Evolutionary conservation across 2,113 vertebrate species (phyloP).

Genomic region (Diadophis punctatus): DNA sequence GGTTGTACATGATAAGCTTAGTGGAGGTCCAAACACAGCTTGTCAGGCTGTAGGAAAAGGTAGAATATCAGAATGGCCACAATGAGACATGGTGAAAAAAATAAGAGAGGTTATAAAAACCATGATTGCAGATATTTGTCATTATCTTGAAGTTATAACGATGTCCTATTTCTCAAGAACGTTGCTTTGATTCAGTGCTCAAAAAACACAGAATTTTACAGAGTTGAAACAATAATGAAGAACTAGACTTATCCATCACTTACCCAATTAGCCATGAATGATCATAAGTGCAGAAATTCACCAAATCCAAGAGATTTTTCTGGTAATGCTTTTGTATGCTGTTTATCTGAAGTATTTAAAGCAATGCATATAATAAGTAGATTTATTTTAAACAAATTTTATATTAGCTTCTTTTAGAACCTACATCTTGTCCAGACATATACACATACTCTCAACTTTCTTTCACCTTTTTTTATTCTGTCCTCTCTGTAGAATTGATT

Average conservation of each 20-base stretch:
- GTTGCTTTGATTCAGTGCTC: background rate
- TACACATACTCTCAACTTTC: background rate
- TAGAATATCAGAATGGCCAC: background rate
- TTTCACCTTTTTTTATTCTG: conserved; percentile 7
- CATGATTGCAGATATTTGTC: background rate
- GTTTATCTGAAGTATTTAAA: conserved; percentile 67
- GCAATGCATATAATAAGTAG: conserved; percentile 68
- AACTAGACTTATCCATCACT: background rate
- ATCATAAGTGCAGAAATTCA: conserved; percentile 24
- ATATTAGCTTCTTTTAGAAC: conserved; percentile 26
- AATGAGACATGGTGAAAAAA: background rate
- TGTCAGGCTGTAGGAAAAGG: background rate
- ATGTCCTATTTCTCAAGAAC: background rate
- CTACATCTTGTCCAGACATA: conserved; percentile 36
- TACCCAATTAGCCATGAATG: fast-evolving
- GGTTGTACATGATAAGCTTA: background rate
- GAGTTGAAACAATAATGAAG: background rate
- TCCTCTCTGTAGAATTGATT: background rate
- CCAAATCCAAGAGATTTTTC: conserved; percentile 43
- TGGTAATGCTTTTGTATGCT: conserved; percentile 61
- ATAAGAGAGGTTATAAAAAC: background rate
- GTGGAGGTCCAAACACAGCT: background rate
- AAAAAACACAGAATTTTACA: background rate
- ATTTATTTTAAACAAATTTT: conserved; percentile 45
- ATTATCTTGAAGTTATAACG: background rate